Percentiles rank a stretch among this genome's conserved stretches.
phyloP scores from a whole-genome alignment of 2,888 invertebrate species.

The Leucophenga maculata region DNA sequence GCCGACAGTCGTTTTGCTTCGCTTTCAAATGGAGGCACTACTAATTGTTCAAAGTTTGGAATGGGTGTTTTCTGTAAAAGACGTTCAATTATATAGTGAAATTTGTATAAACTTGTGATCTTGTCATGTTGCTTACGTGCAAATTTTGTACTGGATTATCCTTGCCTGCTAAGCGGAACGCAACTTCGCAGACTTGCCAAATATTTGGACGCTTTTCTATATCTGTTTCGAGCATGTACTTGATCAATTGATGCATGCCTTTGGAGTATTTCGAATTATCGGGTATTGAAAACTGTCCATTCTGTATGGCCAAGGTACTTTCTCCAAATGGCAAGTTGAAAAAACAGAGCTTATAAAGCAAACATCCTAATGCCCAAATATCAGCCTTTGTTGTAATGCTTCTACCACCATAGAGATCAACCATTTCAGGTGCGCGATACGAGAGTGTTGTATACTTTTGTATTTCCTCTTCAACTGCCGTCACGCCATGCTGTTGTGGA shows the following conservation, averaged over 20 bases:
- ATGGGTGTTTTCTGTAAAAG: slow-evolving; percentile 77
- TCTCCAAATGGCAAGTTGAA: slow-evolving; percentile 93
- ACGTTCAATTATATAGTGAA: no score
- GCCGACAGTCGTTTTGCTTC: slow-evolving; percentile 76
- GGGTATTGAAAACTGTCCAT: slow-evolving; percentile 88
- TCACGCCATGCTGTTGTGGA: slow-evolving; percentile 79
- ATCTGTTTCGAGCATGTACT: slow-evolving; percentile 89
- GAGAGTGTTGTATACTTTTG: slow-evolving; percentile 91
- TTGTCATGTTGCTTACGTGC: slow-evolving; percentile 75
- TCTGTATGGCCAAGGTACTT: slow-evolving; percentile 92
- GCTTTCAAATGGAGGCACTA: slow-evolving; percentile 80
- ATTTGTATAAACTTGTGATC: not conserved
- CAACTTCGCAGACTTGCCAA: slow-evolving; percentile 84
- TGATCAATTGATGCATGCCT: slow-evolving; percentile 81
- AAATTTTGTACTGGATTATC: slow-evolving; percentile 87
- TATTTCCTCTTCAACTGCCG: slow-evolving; percentile 86
- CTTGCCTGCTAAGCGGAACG: slow-evolving; percentile 80
- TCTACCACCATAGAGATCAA: slow-evolving; percentile 89
- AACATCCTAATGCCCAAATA: slow-evolving; percentile 92
- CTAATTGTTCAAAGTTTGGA: slow-evolving; percentile 78
- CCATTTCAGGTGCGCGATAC: slow-evolving; percentile 94
- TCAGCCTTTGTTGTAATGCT: slow-evolving; percentile 89
- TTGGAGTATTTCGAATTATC: slow-evolving; percentile 83
- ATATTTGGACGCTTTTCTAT: slow-evolving; percentile 88
- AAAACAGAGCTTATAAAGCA: slow-evolving; percentile 91